phyloP scores from a whole-genome alignment of 2,113 vertebrate species.

The Cryptomyrus ogoouensis region DNA sequence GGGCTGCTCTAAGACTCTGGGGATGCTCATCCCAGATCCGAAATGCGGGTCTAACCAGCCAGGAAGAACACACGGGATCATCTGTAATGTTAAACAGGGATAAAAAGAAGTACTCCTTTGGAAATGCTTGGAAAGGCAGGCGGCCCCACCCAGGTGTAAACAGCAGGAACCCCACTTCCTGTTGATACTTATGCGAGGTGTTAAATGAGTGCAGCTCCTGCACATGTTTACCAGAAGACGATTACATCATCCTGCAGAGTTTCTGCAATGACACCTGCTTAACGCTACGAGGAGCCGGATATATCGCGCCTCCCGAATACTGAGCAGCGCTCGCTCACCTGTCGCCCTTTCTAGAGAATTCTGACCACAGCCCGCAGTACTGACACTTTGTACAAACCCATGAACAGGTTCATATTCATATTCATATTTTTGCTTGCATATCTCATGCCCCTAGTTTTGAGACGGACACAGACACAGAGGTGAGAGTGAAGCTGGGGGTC shows the following conservation, averaged over 20 bases:
- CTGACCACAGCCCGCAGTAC: background rate
- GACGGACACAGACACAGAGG: background rate
- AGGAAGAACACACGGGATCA: conserved; percentile 17
- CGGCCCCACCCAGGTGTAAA: background rate
- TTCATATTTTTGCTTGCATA: background rate
- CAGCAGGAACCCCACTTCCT: background rate
- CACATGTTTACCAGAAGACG: background rate
- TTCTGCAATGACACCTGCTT: background rate
- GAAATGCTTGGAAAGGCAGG: background rate
- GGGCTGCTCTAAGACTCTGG: conserved; percentile 11
- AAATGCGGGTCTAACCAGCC: conserved; percentile 23
- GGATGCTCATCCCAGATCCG: background rate
- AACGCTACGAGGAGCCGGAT: background rate
- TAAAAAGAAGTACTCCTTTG: background rate
- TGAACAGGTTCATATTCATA: background rate
- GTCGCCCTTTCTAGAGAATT: background rate
- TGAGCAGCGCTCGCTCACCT: background rate
- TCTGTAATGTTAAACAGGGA: background rate
- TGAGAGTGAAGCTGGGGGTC: background rate
- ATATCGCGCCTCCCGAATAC: background rate
- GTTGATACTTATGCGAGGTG: background rate
- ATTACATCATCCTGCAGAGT: background rate
- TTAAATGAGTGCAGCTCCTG: background rate
- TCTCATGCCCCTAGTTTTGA: background rate
- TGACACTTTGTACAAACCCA: background rate